A percentile compares a stretch with the other conserved stretches of the same genome.
phyloP scores from a whole-genome alignment of 2,888 invertebrate species.

The Acrocera orbiculus region DNA sequence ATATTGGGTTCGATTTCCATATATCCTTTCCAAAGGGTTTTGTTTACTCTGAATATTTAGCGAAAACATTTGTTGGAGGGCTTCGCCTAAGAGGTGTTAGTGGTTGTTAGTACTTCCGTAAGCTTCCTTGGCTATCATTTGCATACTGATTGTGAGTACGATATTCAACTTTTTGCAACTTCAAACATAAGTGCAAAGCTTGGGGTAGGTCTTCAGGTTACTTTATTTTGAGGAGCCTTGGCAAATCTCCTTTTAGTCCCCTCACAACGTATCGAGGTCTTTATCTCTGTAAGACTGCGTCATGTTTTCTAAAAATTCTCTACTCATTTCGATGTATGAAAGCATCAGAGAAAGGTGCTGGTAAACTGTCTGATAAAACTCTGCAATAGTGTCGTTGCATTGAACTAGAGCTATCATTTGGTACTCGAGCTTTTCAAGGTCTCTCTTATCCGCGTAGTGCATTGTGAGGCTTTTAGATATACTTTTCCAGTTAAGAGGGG shows the following conservation, averaged over 20 bases:
- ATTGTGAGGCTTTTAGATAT: slow-evolving; percentile 6
- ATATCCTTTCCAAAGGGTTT: slow-evolving; percentile 5
- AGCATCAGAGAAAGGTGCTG: slow-evolving; percentile 13
- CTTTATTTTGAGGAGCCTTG: slow-evolving; percentile 4
- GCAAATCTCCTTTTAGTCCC: slow-evolving; percentile 11
- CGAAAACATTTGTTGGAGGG: background rate
- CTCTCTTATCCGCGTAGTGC: slow-evolving; percentile 9
- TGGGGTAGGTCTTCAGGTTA: slow-evolving; percentile 3
- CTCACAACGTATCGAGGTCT: slow-evolving; percentile 14
- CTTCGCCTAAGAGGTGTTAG: slow-evolving; percentile 2
- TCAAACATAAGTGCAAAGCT: background rate
- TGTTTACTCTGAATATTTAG: background rate
- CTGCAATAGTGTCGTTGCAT: slow-evolving; percentile 8
- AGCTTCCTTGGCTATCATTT: background rate
- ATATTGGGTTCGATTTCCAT: slow-evolving; percentile 3
- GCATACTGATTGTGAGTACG: too few species aligned
- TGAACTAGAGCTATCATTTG: slow-evolving; percentile 10
- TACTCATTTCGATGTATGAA: slow-evolving; percentile 10
- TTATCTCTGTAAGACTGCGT: slow-evolving; percentile 12
- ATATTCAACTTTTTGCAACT: slow-evolving; percentile 2
- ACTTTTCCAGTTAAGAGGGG: slow-evolving; percentile 6
- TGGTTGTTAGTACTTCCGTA: too few species aligned
- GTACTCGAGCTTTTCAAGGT: slow-evolving; percentile 9
- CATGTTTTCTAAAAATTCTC: slow-evolving; percentile 9
- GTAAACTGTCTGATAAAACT: slow-evolving; percentile 14